These are phyloP conservation scores for Pemphredon lugubris DNA, from an alignment of 2,888 invertebrate genomes.

Conservation along the genomic window DNA sequence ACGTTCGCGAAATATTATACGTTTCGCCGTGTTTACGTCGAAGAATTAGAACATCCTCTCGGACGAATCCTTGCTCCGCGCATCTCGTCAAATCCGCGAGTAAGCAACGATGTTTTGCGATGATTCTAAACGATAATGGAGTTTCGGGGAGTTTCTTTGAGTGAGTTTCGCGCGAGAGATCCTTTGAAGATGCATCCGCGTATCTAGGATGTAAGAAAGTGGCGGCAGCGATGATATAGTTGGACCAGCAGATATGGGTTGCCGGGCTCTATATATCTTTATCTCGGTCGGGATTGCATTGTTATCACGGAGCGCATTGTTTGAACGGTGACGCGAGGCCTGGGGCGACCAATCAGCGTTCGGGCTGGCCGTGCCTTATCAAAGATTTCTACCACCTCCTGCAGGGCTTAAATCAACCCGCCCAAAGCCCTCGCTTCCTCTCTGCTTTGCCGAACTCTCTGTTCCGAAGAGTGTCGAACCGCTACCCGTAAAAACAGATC, in stretches of 20 bases:
- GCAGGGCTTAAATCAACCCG: slow-evolving; percentile 63
- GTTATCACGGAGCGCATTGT: slow-evolving; percentile 75
- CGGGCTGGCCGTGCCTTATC: slow-evolving; percentile 73
- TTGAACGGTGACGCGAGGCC: slow-evolving; percentile 74
- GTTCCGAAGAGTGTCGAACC: slow-evolving; percentile 33
- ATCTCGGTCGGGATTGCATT: slow-evolving; percentile 76
- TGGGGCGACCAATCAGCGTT: slow-evolving; percentile 76
- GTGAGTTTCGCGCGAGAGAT: slow-evolving; percentile 39
- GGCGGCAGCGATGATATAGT: slow-evolving; percentile 34
- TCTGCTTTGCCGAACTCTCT: slow-evolving; percentile 51
- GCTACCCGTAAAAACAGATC: slow-evolving; percentile 53
- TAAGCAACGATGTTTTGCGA: no score
- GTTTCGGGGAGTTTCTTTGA: slow-evolving; percentile 21
- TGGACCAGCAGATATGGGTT: slow-evolving; percentile 52
- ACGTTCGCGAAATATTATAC: no score
- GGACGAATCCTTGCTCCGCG: no score
- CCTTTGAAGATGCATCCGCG: slow-evolving; percentile 42
- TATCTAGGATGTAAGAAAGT: slow-evolving; percentile 46
- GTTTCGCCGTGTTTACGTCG: no score
- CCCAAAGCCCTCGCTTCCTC: slow-evolving; percentile 25
- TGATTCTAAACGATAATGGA: slow-evolving; percentile 36
- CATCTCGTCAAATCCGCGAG: no score
- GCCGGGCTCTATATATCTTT: slow-evolving; percentile 66
- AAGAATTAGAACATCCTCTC: no score
- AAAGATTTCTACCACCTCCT: slow-evolving; percentile 69